Percentiles rank a stretch among this genome's conserved stretches.
phyloP scores from a whole-genome alignment of 35 echinoderm and acorn worm genomes.

The Heliocidaris erythrogramma region DNA sequence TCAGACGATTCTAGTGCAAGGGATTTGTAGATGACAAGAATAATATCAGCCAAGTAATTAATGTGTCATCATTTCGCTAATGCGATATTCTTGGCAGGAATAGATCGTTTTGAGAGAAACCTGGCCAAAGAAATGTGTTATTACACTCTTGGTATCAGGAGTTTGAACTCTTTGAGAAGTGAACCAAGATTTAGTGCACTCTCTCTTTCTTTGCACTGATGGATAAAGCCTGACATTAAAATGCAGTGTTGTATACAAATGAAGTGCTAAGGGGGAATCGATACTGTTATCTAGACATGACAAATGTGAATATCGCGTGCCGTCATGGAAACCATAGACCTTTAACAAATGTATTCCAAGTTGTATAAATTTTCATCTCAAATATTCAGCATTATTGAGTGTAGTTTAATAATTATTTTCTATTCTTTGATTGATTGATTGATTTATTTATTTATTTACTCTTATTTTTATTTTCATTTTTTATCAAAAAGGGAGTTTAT shows the following conservation, averaged over 20 bases:
- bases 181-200: neutral
- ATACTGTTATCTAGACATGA: too few relatives aligned
- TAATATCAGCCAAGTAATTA: neutral
- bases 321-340: too few relatives aligned
- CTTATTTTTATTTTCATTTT: too few relatives aligned
- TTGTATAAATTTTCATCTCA: too few relatives aligned
- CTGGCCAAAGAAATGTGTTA: neutral
- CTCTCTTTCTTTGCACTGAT: neutral
- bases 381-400: too few relatives aligned
- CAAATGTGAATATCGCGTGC: too few relatives aligned
- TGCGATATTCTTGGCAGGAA: neutral
- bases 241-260: neutral
- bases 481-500: too few relatives aligned
- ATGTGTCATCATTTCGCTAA: conserved; percentile 10
- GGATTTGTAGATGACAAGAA: neutral
- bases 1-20: neutral
- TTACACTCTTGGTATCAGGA: neutral
- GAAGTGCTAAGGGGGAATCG: too few relatives aligned
- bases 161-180: neutral
- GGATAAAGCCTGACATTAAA: neutral
- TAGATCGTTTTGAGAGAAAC: neutral
- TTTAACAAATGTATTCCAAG: too few relatives aligned
- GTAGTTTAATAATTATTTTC: too few relatives aligned
- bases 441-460: too few relatives aligned
- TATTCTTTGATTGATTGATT: too few relatives aligned